Percentiles rank a stretch among this genome's conserved stretches.
Conservation (phyloP, 64 coral and sea anemone species). For the Pocillopora damicornis region DNA sequence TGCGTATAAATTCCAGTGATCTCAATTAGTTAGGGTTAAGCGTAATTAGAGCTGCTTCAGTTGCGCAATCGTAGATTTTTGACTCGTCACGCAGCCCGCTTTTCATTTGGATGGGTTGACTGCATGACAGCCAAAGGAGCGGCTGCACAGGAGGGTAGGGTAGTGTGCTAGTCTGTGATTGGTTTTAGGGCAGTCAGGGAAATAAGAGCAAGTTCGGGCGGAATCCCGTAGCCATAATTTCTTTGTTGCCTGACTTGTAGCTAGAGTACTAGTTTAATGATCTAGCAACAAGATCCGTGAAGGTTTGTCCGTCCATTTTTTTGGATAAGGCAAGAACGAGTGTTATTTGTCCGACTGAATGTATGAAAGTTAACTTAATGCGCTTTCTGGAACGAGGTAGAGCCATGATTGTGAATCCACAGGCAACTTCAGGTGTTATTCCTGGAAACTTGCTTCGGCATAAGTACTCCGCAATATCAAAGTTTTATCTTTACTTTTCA, state of each 20-base stretch:
- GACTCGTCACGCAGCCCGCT: not conserved
- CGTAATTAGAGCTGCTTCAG: not conserved
- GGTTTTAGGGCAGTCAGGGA: slow-evolving; percentile 8
- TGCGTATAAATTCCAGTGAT: slow-evolving; percentile 36
- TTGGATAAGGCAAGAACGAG: not conserved
- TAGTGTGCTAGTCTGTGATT: not conserved
- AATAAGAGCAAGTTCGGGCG: not conserved
- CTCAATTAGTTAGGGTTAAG: slow-evolving; percentile 28
- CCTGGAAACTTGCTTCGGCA: not conserved
- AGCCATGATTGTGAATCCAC: not conserved
- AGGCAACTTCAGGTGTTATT: not conserved
- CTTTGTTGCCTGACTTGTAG: not conserved
- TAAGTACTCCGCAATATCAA: not conserved
- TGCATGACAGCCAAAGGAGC: not conserved
- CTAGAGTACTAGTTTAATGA: not conserved
- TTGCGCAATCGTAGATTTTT: not conserved
- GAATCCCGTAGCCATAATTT: not conserved
- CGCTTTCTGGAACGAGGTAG: slow-evolving; percentile 9
- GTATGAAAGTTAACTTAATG: not conserved
- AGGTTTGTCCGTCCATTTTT: not conserved
- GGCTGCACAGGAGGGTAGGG: not conserved
- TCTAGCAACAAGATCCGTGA: not conserved
- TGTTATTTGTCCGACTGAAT: not conserved
- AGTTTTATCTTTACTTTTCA: not conserved
- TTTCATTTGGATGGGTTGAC: not conserved